Conservation (phyloP, 2,113 vertebrate species). For the Xyliphius kryptos region DNA sequence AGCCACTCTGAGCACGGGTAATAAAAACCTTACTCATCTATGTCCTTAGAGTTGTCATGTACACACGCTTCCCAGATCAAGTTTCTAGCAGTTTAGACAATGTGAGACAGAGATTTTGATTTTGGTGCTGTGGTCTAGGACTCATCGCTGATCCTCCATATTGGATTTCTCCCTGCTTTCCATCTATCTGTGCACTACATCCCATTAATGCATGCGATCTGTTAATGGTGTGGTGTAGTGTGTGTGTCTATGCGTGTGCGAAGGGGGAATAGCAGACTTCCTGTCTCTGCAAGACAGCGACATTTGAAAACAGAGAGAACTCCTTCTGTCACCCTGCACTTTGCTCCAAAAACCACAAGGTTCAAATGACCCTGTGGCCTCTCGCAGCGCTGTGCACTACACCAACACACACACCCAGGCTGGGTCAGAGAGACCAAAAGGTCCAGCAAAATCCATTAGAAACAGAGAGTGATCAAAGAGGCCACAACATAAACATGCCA, state of each 20-base stretch:
- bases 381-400: conserved; percentile 24
- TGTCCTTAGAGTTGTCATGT: too few species aligned
- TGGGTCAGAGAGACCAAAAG: conserved; percentile 51
- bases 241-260: conserved; percentile 41
- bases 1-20: too few species aligned
- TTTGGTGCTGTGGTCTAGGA: conserved; percentile 58
- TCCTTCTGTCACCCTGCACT: conserved; percentile 64
- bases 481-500: too few species aligned
- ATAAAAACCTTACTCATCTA: too few species aligned
- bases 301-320: conserved; percentile 42
- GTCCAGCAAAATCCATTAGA: conserved; percentile 57
- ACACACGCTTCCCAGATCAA: too few species aligned
- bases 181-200: conserved; percentile 36
- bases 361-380: conserved; percentile 63
- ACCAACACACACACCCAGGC: not conserved
- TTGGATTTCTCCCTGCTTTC: conserved; percentile 59
- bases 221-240: too few species aligned
- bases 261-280: conserved; percentile 69
- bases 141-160: conserved; percentile 60
- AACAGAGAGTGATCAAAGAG: conserved; percentile 64
- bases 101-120: too few species aligned
- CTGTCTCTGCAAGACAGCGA: conserved; percentile 66
- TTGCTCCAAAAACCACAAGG: conserved; percentile 69
- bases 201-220: conserved; percentile 68
- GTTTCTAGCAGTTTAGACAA: too few species aligned